Evolutionary conservation across 2,888 invertebrate genomes (phyloP).

Genomic region (Dysmachus trigonus): DNA sequence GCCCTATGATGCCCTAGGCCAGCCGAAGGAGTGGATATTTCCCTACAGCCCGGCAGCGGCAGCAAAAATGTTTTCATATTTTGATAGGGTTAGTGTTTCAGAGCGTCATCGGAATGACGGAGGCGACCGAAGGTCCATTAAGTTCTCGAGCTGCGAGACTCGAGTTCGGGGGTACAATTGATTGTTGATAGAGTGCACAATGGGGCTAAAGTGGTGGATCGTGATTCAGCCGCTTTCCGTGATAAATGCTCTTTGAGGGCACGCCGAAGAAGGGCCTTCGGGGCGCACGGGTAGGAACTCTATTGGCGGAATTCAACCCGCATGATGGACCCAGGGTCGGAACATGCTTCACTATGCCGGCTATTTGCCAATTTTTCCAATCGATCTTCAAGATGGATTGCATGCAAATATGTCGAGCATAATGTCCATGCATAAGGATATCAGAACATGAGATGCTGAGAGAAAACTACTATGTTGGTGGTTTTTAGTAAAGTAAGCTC

Average conservation of each 20-base stretch:
- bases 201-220: constrained; percentile 21
- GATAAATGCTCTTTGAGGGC: not conserved
- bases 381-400: not conserved
- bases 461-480: not conserved
- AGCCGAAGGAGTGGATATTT: not conserved
- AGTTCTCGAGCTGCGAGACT: constrained; percentile 19
- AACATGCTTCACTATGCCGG: not conserved
- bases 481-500: not conserved
- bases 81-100: constrained; percentile 35
- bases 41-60: not conserved
- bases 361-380: not conserved
- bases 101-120: constrained; percentile 34
- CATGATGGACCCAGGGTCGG: not conserved
- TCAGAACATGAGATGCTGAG: not conserved
- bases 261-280: not conserved
- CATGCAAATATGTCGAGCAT: not conserved
- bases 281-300: not conserved
- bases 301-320: not conserved
- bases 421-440: not conserved
- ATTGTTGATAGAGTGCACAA: constrained; percentile 39
- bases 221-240: not conserved
- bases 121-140: constrained; percentile 41
- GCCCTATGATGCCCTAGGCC: not conserved
- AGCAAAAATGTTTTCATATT: constrained; percentile 12
- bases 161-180: constrained; percentile 38